Conservation (phyloP, 2,888 invertebrate genomes). For the Cremastinae sp. region DNA sequence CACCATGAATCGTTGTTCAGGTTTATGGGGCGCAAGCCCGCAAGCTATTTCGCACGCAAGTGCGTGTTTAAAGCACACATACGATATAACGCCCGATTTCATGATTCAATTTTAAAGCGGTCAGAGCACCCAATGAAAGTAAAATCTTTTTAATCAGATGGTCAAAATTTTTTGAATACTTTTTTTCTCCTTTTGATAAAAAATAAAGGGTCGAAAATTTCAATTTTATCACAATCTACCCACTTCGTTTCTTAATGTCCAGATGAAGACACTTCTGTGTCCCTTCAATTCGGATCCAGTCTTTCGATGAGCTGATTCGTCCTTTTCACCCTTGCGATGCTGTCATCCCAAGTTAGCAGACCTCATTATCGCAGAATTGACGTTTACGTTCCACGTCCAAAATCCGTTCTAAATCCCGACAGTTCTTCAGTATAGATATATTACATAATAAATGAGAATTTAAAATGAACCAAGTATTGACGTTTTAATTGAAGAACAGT, state of each 20-base stretch:
- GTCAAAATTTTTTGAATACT: no score
- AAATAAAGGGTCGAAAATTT: no score
- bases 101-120: no score
- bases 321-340: neutral
- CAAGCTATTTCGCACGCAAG: constrained; percentile 39
- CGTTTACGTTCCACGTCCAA: constrained; percentile 1
- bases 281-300: no score
- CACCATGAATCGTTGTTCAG: constrained; percentile 51
- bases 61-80: constrained; percentile 33
- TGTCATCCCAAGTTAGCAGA: neutral
- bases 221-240: no score
- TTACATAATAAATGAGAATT: neutral
- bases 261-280: no score
- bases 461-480: neutral
- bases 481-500: no score
- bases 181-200: no score
- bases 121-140: no score
- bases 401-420: neutral
- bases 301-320: neutral
- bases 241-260: no score
- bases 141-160: no score
- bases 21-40: constrained; percentile 36
- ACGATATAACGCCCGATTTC: no score
- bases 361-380: constrained; percentile 32
- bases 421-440: neutral